A percentile compares a stretch with the other conserved stretches of the same genome.
Conservation (phyloP, 2,888 invertebrate species). For the Pelosia muscerda region DNA sequence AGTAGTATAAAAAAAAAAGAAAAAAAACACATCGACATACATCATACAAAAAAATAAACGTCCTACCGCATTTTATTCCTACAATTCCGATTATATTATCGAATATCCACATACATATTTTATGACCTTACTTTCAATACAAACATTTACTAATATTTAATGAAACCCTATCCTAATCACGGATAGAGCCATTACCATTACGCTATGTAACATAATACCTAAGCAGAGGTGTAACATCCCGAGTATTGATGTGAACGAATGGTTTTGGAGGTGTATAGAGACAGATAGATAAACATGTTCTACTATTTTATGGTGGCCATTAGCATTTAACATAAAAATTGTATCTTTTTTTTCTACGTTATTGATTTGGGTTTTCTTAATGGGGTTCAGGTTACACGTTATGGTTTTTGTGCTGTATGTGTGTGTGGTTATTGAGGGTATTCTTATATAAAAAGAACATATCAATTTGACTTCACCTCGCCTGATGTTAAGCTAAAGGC, state of each 20-base stretch:
- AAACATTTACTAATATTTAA: conserved; percentile 53
- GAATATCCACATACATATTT: not conserved
- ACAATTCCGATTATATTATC: not conserved
- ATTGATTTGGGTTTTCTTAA: conserved; percentile 11
- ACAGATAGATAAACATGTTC: conserved; percentile 56
- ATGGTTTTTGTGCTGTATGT: not conserved
- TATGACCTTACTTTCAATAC: conserved; percentile 8
- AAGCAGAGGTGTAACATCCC: conserved; percentile 37
- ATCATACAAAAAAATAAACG: too few species aligned
- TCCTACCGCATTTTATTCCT: too few species aligned
- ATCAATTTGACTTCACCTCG: too few species aligned
- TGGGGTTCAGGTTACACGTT: conserved; percentile 6
- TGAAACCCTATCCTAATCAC: conserved; percentile 42
- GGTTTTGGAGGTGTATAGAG: conserved; percentile 43
- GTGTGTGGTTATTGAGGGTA: not conserved
- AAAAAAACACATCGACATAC: too few species aligned
- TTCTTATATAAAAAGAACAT: too few species aligned
- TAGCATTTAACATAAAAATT: conserved; percentile 41
- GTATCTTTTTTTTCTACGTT: conserved; percentile 7
- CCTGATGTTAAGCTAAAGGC: too few species aligned
- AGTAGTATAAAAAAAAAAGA: too few species aligned
- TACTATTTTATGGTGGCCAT: conserved; percentile 49
- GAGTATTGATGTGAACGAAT: conserved; percentile 50
- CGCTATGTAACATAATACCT: conserved; percentile 29
- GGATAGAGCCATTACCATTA: conserved; percentile 58